Percentiles rank a stretch among this genome's conserved stretches.
phyloP scores from a whole-genome alignment of 2,113 vertebrate species.

The Bufo bufo region DNA sequence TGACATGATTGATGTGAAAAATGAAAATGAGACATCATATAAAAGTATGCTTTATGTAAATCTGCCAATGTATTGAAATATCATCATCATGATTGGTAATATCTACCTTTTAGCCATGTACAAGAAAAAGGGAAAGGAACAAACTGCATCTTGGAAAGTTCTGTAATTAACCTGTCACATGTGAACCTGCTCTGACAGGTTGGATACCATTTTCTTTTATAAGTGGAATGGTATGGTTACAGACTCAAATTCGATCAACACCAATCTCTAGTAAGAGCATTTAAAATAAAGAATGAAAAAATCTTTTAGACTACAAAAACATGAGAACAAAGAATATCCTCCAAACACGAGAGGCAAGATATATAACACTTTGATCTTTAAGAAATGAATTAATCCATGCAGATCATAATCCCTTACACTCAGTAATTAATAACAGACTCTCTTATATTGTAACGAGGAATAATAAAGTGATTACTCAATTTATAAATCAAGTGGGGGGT shows the following conservation, averaged over 20 bases:
- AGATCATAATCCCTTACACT: conserved; percentile 22
- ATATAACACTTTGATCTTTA: conserved; percentile 12
- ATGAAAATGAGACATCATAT: background rate
- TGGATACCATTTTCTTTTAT: background rate
- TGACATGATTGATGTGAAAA: background rate
- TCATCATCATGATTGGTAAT: background rate
- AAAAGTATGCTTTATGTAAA: background rate
- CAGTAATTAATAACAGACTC: background rate
- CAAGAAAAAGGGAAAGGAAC: background rate
- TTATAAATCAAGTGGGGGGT: background rate
- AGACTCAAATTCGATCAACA: background rate
- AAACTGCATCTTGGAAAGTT: too few species aligned
- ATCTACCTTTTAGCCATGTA: background rate
- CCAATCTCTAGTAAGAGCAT: background rate
- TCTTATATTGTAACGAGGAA: background rate
- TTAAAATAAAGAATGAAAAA: background rate
- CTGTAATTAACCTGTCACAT: background rate
- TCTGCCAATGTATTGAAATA: too few species aligned
- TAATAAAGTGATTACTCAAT: conserved; percentile 9
- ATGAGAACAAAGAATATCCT: conserved; percentile 6
- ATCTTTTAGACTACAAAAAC: background rate
- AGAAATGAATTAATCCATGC: conserved; percentile 16
- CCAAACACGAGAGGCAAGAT: conserved; percentile 10
- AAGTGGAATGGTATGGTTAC: background rate
- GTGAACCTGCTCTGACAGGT: background rate